A percentile compares a stretch with the other conserved stretches of the same genome.
phyloP scores from a whole-genome alignment of 1,140 invertebrate genomes.

The Sesamia nonagrioides region DNA sequence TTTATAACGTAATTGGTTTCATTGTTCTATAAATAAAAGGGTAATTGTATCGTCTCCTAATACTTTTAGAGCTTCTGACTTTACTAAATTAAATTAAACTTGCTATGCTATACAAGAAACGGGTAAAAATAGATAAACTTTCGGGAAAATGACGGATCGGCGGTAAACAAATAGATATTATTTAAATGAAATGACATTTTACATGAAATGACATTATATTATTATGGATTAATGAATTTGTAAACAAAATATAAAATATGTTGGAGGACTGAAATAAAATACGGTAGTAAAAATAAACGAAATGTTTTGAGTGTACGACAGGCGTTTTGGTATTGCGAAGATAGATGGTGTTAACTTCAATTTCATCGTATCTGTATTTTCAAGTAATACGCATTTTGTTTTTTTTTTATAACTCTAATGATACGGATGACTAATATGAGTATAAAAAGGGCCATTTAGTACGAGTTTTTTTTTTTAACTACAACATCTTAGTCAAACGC shows the following conservation, averaged over 20 bases:
- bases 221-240: constrained; percentile 22
- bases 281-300: constrained; percentile 39
- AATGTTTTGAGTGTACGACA: background rate
- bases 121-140: constrained; percentile 28
- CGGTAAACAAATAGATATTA: constrained; percentile 47
- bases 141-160: constrained; percentile 58
- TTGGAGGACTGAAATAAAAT: constrained; percentile 45
- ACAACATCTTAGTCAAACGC: background rate
- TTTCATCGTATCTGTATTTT: background rate
- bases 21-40: constrained; percentile 24
- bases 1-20: constrained; percentile 16
- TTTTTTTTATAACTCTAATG: no score
- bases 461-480: background rate
- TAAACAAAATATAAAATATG: constrained; percentile 43
- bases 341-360: constrained; percentile 5
- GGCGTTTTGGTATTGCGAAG: background rate
- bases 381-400: background rate
- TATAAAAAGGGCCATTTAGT: no score
- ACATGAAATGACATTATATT: no score
- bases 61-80: constrained; percentile 30
- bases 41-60: constrained; percentile 10
- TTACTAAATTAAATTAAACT: constrained; percentile 21
- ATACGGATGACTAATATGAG: no score
- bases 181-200: no score
- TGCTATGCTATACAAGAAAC: constrained; percentile 18